Base-by-base conservation (phyloP, 2,888 invertebrate species). In the Melitaea athalia region DNA sequence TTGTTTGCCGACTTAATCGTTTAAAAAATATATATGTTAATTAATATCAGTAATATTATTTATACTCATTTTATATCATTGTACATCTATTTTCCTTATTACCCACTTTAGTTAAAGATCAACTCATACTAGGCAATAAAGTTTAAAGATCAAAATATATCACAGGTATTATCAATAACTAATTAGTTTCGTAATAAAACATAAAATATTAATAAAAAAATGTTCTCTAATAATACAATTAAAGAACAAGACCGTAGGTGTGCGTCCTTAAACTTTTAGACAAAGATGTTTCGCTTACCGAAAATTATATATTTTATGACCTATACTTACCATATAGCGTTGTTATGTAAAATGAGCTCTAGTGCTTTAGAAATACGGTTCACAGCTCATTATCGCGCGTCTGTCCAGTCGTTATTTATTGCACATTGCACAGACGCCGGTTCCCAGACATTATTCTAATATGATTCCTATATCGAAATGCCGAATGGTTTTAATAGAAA, bases 401-500 rank as follows among this genome's bases (percentile, higher is more conserved):
- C 69, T 69, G 61, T 62, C 72, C 53, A 24, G 12, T 10, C n/a
- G 77, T 85, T 87, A 89, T 92, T 92, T 91, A 91, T 90, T 89
- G 88, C 86, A 82, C 85, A 85, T 87, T 86, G 87, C 87, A 85
- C 84, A 84, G 86, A 84, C 83, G 78, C 77, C 74, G 82, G 85
- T 88, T 88, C 87, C 83, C 87, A 91, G 88, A 86, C 85, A 81
- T 83, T 89, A 85, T 88, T 89, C 84, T 88, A 87, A 84, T 83
- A 81, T 81, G 78, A 87, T 87, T 88, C 88, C 86, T 88, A 85
- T 86, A 87, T 87, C 84, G 85, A 88, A 88, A 88, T 89, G 84
- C 86, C 86, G 89, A 87, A 86, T 83, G 85, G 81, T 85, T 90
- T 87, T 89, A 91, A 88, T 89, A 89, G 89, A 91, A 91, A 88